A percentile compares a stretch with the other conserved stretches of the same genome.
Conservation (phyloP, 2,797 vertebrate genomes). For the Falco naumanni region DNA sequence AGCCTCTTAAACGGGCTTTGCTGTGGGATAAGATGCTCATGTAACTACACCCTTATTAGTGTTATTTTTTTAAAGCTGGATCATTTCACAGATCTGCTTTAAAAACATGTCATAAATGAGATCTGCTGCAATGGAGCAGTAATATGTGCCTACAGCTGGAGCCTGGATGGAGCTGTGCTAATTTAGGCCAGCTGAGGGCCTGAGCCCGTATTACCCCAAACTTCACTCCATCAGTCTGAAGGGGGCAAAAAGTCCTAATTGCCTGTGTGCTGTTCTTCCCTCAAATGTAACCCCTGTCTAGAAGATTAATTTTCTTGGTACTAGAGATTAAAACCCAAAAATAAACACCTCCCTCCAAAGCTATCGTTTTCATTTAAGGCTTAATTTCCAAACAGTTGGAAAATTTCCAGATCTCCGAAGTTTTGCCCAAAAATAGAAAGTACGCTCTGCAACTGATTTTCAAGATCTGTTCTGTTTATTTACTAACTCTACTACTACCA, state of each 20-base stretch:
- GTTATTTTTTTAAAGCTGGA: conserved; percentile 74
- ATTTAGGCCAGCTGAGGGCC: conserved; percentile 65
- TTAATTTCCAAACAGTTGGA: conserved; percentile 27
- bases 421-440: conserved; percentile 52
- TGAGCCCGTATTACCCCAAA: conserved; percentile 18
- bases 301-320: background rate
- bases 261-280: background rate
- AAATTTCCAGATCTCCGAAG: conserved; percentile 8
- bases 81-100: conserved; percentile 74
- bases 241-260: background rate
- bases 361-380: background rate
- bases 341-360: background rate
- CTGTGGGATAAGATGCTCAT: conserved; percentile 63
- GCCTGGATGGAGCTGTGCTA: conserved; percentile 3
- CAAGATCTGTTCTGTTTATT: conserved; percentile 20
- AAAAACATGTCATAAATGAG: conserved; percentile 73
- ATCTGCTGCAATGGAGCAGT: conserved; percentile 57
- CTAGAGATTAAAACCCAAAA: background rate
- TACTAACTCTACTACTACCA: background rate
- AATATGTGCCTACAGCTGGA: conserved; percentile 56
- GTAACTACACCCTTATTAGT: conserved; percentile 73
- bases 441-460: conserved; percentile 28
- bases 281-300: background rate
- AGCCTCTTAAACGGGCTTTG: conserved; percentile 70
- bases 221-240: background rate